Base-by-base conservation (phyloP, 2,888 invertebrate species). In the Isotomurus palustris region DNA sequence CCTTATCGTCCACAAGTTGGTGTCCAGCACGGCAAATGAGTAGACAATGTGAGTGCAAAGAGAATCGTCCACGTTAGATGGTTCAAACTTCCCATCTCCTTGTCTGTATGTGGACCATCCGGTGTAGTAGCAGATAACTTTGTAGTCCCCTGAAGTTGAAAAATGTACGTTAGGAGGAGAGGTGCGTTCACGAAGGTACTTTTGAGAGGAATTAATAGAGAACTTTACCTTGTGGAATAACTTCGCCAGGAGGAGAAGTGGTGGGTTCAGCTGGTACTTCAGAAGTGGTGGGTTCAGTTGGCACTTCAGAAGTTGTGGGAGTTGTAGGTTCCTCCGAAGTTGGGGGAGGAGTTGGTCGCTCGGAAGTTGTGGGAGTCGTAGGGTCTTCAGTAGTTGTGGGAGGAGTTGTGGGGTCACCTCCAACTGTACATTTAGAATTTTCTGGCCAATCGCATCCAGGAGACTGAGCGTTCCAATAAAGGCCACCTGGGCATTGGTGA, bases 61-160 rank as follows among this genome's bases (percentile, higher is more conserved):
- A 44, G 86, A 82, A 0, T 87, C 80, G 72, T 92, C 88, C 44
- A 93, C 88, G 72, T 92, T 84, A 58, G 82, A 83, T 0, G 91
- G 91, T 10, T 87, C 74, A 72, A 82, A 91, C 75, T 88, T 89
- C 14, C 89, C 91, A 56, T 82, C 79, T 0, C 84, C 85, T 70
- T 87, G 88, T 64, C 91, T 72, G 75, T 92, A 92, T 89, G 90
- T 91, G 24, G 92, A 89, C 92, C 92, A 92, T 73, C 91, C 91
- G 0, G 91, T 91, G 74, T 90, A 92, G 73, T 92, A 92, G 72
- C 92, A 92, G 3, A 91, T 84, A 0, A 91, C 84, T 77, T 89
- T 91, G 72, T 81, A 89, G 6, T 43, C 43, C 5, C n/a, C n/a
- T n/a, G n/a, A n/a, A n/a, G n/a, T n/a, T n/a, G n/a, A n/a, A n/a